phyloP scores from a whole-genome alignment of 2,113 vertebrate species.

The Dromas ardeola region DNA sequence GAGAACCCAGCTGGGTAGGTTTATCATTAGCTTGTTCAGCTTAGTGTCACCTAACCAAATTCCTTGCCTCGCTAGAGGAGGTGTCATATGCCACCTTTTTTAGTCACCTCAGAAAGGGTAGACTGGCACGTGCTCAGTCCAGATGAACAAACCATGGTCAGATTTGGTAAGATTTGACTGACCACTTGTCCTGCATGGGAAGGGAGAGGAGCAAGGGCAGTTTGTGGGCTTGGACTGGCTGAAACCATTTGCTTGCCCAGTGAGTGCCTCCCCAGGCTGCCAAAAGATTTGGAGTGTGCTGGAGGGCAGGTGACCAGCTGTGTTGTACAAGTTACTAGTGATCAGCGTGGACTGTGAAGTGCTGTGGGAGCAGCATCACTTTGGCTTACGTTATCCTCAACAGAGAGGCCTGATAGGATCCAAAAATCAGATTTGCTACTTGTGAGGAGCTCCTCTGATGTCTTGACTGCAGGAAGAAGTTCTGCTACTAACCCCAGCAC shows the following conservation, averaged over 20 bases:
- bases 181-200: background rate
- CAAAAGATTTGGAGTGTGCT: background rate
- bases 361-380: background rate
- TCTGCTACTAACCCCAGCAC: constrained; percentile 12
- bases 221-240: background rate
- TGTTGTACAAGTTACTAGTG: background rate
- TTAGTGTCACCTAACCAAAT: background rate
- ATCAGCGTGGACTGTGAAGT: background rate
- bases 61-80: background rate
- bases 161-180: background rate
- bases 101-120: background rate
- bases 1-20: background rate
- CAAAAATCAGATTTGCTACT: background rate
- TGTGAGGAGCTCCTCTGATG: background rate
- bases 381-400: background rate
- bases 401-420: background rate
- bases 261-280: background rate
- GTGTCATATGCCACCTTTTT: background rate
- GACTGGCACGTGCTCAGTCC: background rate
- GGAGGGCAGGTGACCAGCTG: background rate
- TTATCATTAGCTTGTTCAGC: background rate
- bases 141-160: background rate
- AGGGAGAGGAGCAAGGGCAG: background rate
- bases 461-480: background rate
- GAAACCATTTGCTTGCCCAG: background rate